A percentile compares a stretch with the other conserved stretches of the same genome.
phyloP scores from a whole-genome alignment of 2,113 vertebrate genomes.

The Castor canadensis region DNA sequence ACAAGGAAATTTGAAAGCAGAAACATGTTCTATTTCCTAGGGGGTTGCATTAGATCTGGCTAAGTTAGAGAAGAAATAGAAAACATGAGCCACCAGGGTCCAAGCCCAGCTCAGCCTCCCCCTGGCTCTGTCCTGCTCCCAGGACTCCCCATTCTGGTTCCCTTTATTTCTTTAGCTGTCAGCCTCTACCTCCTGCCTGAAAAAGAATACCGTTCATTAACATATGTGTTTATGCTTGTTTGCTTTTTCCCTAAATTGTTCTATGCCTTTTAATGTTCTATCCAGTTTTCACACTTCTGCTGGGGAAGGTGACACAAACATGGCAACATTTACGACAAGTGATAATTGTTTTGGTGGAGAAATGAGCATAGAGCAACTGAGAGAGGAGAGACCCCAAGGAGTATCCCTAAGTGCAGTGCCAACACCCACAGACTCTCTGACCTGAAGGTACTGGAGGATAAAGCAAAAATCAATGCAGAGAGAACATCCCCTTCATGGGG shows the following conservation, averaged over 20 bases:
- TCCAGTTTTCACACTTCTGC: slow-evolving; percentile 35
- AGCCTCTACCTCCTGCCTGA: neutral
- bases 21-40: neutral
- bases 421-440: neutral
- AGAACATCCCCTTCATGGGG: neutral
- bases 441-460: neutral
- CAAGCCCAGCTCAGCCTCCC: neutral
- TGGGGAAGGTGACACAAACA: neutral
- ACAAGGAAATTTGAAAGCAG: slow-evolving; percentile 20
- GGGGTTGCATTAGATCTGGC: neutral
- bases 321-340: neutral
- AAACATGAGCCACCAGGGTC: neutral
- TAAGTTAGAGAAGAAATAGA: neutral
- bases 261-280: neutral
- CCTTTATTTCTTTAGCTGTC: neutral
- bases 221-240: slow-evolving; percentile 28
- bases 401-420: neutral
- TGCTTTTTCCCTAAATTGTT: neutral
- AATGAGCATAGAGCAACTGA: neutral
- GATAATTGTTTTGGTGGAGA: neutral
- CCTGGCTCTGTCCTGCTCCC: neutral
- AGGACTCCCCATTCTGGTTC: neutral
- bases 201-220: slow-evolving; percentile 19
- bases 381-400: neutral
- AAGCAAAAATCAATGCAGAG: neutral